phyloP scores from a whole-genome alignment of 1,140 invertebrate species.

The Drosophila obscura region DNA sequence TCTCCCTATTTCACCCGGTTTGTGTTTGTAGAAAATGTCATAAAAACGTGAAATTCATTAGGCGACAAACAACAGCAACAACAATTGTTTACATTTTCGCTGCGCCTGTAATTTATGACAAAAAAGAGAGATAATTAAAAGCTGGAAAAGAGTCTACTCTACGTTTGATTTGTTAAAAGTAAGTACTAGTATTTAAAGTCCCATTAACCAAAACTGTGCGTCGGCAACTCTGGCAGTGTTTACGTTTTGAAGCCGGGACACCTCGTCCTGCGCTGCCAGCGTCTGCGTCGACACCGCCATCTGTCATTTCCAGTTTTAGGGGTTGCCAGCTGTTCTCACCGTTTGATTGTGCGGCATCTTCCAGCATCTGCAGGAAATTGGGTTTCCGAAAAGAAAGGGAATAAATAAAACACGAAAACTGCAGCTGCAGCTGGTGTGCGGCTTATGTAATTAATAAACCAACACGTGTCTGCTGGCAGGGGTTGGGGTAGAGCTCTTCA shows the following conservation, averaged over 20 bases:
- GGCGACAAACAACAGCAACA: conserved; percentile 59
- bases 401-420: conserved; percentile 34
- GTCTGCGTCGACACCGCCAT: conserved; percentile 54
- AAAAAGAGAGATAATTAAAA: conserved; percentile 7
- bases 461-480: conserved; percentile 62
- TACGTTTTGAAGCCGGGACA: conserved; percentile 65
- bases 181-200: conserved; percentile 10
- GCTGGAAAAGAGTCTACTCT: conserved; percentile 16
- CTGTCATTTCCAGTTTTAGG: conserved; percentile 49
- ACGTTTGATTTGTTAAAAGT: conserved; percentile 5
- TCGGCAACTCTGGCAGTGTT: conserved; percentile 46
- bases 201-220: conserved; percentile 2
- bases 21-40: conserved; percentile 68
- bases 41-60: conserved; percentile 66
- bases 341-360: conserved; percentile 49
- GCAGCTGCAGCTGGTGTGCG: conserved; percentile 52
- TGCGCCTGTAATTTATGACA: conserved; percentile 43
- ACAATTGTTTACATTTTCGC: conserved; percentile 73
- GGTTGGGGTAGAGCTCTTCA: conserved; percentile 8
- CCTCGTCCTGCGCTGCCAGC: conserved; percentile 57
- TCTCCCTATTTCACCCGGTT: not conserved
- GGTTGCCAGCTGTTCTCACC: conserved; percentile 67
- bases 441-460: conserved; percentile 81
- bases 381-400: conserved; percentile 36
- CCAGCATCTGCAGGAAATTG: conserved; percentile 74